Conservation (phyloP, 2,888 invertebrate species). For the Noctuana brunneofusca region DNA sequence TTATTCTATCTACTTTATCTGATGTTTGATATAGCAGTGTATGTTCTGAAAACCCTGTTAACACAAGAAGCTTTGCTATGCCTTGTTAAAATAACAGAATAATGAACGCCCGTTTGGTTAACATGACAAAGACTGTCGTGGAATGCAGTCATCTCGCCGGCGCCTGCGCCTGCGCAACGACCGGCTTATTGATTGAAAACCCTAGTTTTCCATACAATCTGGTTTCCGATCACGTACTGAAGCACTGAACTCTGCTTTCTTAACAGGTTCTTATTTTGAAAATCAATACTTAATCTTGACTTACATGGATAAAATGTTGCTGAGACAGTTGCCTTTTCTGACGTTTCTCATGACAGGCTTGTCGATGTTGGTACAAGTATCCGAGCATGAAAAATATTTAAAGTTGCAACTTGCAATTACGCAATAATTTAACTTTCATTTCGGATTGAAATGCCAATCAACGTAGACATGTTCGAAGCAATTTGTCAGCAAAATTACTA, state of each 20-base stretch:
- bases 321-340: background rate
- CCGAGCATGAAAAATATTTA: too few relatives aligned
- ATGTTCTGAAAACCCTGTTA: slow-evolving; percentile 21
- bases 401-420: background rate
- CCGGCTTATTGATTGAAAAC: slow-evolving; percentile 54
- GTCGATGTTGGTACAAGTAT: slow-evolving; percentile 4
- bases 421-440: background rate
- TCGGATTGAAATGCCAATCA: background rate
- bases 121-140: slow-evolving; percentile 71
- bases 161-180: slow-evolving; percentile 49
- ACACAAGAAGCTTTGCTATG: slow-evolving; percentile 48
- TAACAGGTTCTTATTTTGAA: slow-evolving; percentile 34
- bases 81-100: slow-evolving; percentile 79
- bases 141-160: slow-evolving; percentile 72
- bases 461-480: background rate
- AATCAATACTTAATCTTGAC: slow-evolving; percentile 25
- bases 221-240: slow-evolving; percentile 64
- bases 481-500: background rate
- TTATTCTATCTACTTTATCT: background rate
- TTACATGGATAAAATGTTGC: slow-evolving; percentile 23
- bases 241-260: slow-evolving; percentile 44
- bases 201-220: slow-evolving; percentile 68
- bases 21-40: background rate
- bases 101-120: slow-evolving; percentile 75
- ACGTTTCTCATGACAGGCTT: slow-evolving; percentile 6